Conservation (phyloP, 92 coral and sea anemone species). For the Siderastrea radians region DNA sequence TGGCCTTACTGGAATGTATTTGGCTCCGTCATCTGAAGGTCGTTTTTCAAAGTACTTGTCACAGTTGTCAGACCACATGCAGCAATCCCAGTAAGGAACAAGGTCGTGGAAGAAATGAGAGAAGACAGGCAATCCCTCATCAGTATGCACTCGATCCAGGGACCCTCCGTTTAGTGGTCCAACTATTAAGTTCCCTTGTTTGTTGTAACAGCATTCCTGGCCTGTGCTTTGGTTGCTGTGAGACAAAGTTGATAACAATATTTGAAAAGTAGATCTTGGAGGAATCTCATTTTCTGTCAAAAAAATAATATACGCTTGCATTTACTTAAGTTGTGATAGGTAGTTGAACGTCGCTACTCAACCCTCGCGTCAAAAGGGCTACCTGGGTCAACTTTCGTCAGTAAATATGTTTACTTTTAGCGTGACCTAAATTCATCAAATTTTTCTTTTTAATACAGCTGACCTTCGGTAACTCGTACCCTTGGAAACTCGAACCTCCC, state of each 20-base stretch:
- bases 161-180: conserved; percentile 80
- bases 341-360: no score
- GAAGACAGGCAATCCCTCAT: conserved; percentile 72
- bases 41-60: conserved; percentile 74
- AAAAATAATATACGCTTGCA: background rate
- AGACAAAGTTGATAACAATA: background rate
- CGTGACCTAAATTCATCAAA: no score
- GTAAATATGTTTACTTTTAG: no score
- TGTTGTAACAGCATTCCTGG: conserved; percentile 84
- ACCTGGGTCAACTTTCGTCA: no score
- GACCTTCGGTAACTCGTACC: no score
- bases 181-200: conserved; percentile 77
- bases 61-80: conserved; percentile 69
- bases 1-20: conserved; percentile 81
- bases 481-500: no score
- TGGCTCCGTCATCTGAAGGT: conserved; percentile 92
- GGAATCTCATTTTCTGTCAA: background rate
- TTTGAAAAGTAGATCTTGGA: no score
- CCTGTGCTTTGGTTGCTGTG: conserved; percentile 74
- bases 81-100: conserved; percentile 86
- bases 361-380: no score
- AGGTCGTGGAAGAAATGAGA: conserved; percentile 84
- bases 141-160: conserved; percentile 75
- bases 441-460: no score
- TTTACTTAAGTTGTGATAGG: no score